Conservation (phyloP, 2,797 vertebrate species). For the Characodon lateralis region DNA sequence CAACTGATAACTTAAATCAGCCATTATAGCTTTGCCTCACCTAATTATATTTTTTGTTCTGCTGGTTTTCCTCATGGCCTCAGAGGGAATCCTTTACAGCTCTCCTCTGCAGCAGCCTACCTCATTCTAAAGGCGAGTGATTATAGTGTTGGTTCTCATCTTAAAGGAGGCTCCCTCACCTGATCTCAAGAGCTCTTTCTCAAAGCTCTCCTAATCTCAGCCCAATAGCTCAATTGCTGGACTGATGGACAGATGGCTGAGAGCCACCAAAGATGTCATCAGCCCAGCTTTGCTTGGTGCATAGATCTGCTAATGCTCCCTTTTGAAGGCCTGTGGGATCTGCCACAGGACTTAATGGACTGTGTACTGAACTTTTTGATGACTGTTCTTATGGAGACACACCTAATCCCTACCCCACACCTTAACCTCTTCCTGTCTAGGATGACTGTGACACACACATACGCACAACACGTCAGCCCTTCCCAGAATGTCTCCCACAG, state of each 20-base stretch:
- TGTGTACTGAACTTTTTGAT: slow-evolving; percentile 77
- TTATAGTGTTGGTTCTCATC: slow-evolving; percentile 50
- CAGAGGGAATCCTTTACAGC: slow-evolving; percentile 24
- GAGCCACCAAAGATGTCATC: slow-evolving; percentile 63
- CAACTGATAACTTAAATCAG: not conserved
- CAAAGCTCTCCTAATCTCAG: slow-evolving; percentile 66
- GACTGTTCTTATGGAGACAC: slow-evolving; percentile 77
- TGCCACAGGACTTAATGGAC: slow-evolving; percentile 70
- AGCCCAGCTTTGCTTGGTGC: slow-evolving; percentile 45
- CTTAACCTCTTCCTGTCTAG: slow-evolving; percentile 80
- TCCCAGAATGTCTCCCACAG: slow-evolving; percentile 73
- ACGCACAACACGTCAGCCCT: slow-evolving; percentile 65
- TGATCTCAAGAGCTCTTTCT: slow-evolving; percentile 61
- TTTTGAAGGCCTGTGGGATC: slow-evolving; percentile 72
- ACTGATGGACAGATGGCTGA: slow-evolving; percentile 62
- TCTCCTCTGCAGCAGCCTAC: slow-evolving; percentile 16
- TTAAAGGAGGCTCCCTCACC: slow-evolving; percentile 45
- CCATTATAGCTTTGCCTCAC: not conserved
- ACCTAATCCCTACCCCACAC: slow-evolving; percentile 78
- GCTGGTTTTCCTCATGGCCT: slow-evolving; percentile 16
- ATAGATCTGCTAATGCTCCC: slow-evolving; percentile 63
- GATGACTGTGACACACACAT: slow-evolving; percentile 73
- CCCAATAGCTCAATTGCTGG: slow-evolving; percentile 52
- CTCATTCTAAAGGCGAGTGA: slow-evolving; percentile 37
- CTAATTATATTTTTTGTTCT: slow-evolving; percentile 16